A percentile compares a stretch with the other conserved stretches of the same genome.
Conservation (phyloP, 35 echinoderm and acorn worm genomes). For the Stichopus chloronotus region DNA sequence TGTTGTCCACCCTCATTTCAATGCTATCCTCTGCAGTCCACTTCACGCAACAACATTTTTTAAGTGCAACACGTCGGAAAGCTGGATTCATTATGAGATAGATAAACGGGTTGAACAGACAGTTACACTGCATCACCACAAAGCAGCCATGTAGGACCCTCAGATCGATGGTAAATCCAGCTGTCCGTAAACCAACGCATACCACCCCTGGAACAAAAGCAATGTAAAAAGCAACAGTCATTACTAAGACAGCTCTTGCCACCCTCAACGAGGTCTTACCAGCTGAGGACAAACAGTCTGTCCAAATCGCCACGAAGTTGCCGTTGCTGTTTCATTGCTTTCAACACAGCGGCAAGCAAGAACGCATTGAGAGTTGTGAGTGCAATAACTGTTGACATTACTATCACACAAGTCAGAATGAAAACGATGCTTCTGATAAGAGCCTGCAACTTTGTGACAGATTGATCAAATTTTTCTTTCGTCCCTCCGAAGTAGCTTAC, state of each 20-base stretch:
- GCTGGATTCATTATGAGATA: conserved; percentile 19
- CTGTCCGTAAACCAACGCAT: neutral
- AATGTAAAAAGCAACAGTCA: neutral
- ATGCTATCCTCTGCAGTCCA: no score
- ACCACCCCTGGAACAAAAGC: neutral
- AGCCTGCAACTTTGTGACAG: neutral
- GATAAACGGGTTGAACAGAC: conserved; percentile 9
- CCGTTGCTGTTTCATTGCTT: neutral
- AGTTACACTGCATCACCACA: conserved; percentile 17
- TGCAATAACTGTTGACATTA: neutral
- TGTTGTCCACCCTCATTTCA: no score
- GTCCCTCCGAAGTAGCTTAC: neutral
- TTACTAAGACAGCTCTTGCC: conserved; percentile 16
- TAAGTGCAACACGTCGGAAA: neutral
- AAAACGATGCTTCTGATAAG: neutral
- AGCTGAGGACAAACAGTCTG: neutral
- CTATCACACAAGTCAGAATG: neutral
- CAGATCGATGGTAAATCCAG: neutral
- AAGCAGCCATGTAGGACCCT: neutral
- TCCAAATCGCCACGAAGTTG: neutral
- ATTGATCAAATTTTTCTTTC: neutral
- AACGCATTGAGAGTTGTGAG: neutral
- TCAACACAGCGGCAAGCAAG: neutral
- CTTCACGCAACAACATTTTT: neutral
- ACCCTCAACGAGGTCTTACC: neutral